A percentile compares a stretch with the other conserved stretches of the same genome.
phyloP scores from a whole-genome alignment of 2,797 vertebrate genomes.

The Mastacembelus armatus region DNA sequence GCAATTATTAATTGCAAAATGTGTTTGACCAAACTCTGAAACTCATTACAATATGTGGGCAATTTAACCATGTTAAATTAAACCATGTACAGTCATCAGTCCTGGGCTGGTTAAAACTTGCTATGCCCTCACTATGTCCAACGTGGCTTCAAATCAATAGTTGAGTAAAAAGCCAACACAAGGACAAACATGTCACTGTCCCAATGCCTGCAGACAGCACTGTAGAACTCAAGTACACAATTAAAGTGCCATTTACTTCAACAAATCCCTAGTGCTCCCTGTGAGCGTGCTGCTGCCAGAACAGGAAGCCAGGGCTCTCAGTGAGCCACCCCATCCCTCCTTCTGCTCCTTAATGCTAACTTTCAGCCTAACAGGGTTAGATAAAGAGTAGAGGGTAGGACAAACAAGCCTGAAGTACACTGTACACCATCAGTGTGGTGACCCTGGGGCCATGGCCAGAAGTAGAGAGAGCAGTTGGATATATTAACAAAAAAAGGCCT shows the following conservation, averaged over 20 bases:
- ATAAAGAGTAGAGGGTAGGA: slow-evolving; percentile 41
- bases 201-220: slow-evolving; percentile 45
- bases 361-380: slow-evolving; percentile 24
- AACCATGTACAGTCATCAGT: too few relatives aligned
- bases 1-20: background rate
- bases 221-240: slow-evolving; percentile 63
- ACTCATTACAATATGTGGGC: background rate
- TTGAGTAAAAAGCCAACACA: slow-evolving; percentile 20
- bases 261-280: slow-evolving; percentile 32
- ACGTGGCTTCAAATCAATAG: slow-evolving; percentile 20
- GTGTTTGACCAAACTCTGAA: background rate
- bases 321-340: slow-evolving; percentile 46
- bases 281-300: slow-evolving; percentile 33
- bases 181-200: slow-evolving; percentile 11
- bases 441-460: slow-evolving; percentile 63
- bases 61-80: too few relatives aligned
- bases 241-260: slow-evolving; percentile 77
- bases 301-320: slow-evolving; percentile 48
- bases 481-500: slow-evolving; percentile 18
- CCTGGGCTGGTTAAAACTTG: background rate
- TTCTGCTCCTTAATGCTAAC: slow-evolving; percentile 20
- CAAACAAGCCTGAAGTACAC: slow-evolving; percentile 55
- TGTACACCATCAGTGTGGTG: slow-evolving; percentile 41
- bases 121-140: background rate
- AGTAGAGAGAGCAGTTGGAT: slow-evolving; percentile 26